Evolutionary conservation across 2,113 vertebrate species (phyloP).

Genomic region (Egretta garzetta): DNA sequence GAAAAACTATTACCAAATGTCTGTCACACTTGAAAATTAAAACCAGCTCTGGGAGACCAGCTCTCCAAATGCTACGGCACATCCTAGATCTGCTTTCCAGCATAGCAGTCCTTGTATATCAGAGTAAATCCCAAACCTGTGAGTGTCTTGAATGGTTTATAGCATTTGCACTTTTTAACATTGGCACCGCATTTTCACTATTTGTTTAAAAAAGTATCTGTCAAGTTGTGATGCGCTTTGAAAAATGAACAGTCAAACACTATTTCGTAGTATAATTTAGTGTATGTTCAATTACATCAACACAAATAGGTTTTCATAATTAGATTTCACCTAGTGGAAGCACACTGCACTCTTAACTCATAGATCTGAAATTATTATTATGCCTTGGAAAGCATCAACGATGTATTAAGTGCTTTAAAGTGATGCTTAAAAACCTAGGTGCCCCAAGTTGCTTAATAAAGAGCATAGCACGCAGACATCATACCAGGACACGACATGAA

Average conservation of each 20-base stretch:
- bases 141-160: neutral
- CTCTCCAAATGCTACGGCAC: neutral
- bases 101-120: neutral
- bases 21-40: conserved; percentile 32
- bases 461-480: neutral
- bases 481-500: neutral
- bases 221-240: neutral
- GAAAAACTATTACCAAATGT: neutral
- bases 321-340: conserved; percentile 11
- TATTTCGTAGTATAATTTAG: neutral
- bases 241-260: neutral
- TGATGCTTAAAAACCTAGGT: neutral
- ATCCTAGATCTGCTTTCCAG: neutral
- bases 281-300: conserved; percentile 3
- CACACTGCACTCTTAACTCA: neutral
- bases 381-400: neutral
- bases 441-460: neutral
- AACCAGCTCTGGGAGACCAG: neutral
- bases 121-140: neutral
- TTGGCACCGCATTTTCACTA: neutral
- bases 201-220: neutral
- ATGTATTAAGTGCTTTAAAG: neutral
- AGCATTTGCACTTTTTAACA: neutral
- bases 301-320: neutral
- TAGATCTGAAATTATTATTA: neutral